Evolutionary conservation across 2,888 invertebrate genomes (phyloP), one percentile per base, ranked within the genome.

Genomic region (Drosophila merina): DNA sequence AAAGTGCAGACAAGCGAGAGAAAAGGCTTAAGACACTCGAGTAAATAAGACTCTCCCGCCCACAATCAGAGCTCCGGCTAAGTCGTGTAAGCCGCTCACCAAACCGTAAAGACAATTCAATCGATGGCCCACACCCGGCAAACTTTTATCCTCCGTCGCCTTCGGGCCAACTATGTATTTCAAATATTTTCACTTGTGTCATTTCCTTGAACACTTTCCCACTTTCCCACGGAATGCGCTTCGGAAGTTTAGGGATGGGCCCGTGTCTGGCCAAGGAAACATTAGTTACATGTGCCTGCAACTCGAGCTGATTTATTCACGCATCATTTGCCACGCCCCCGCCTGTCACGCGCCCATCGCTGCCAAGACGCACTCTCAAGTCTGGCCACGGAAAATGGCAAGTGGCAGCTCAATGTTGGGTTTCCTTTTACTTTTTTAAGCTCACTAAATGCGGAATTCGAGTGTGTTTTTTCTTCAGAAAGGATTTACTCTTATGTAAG

Each of bases 131-230:
- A 40, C 71, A 20, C 47, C 31, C 30, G 30, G 12, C 31, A 20
- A 45, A 54, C 38, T 48, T 62, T 60, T 38, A 47, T 44, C 33
- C 26, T 14, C 8, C 45, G 38, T 26, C 57, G 51, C 68, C 54
- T 57, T 49, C 30, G 45, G 56, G 25, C 52, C 48, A 50, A 50
- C 36, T 36, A 69, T 74, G 51, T 79, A 77, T 63, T 86, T 73
- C 69, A 77, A 79, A 87, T 88, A 80, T 86, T 82, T 84, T 84
- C 76, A 83, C 76, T 89, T 81, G 75, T 82, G 87, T 81, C 85
- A 85, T 83, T 88, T 87, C 75, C 79, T 78, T 49, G 73, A 67
- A 66, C 75, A 75, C 76, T 86, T 86, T 83, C 79, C 70, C 64
- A 50, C 76, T 86, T 86, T 83, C 79, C 70, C 64, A 50, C 62